Conservation (phyloP, 2,113 vertebrate genomes). For the Lates calcarifer region DNA sequence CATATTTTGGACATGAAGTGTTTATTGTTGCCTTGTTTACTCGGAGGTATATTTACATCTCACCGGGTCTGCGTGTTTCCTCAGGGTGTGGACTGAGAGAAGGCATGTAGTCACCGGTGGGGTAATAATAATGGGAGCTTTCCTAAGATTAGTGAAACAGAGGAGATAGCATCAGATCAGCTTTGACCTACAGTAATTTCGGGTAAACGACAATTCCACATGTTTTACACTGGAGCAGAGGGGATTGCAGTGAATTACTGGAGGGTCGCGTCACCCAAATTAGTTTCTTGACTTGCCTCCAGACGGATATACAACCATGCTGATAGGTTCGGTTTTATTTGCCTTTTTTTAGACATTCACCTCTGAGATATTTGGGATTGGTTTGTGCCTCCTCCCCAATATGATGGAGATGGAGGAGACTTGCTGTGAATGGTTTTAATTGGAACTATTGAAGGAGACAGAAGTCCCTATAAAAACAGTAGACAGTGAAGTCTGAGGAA, state of each 20-base stretch:
- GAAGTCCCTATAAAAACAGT: background rate
- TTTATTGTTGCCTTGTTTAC: constrained; percentile 49
- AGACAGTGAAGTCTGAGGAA: background rate
- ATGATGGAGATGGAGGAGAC: background rate
- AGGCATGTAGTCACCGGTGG: constrained; percentile 69
- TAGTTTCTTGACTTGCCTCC: background rate
- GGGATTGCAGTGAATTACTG: background rate
- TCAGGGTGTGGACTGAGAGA: constrained; percentile 76
- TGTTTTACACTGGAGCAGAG: constrained; percentile 20
- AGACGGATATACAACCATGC: background rate
- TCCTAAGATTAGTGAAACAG: constrained; percentile 70
- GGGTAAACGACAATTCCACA: constrained; percentile 36
- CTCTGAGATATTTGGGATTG: background rate
- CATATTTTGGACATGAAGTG: background rate
- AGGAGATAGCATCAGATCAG: constrained; percentile 35
- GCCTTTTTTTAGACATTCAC: background rate
- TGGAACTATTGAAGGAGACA: background rate
- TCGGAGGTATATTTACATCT: constrained; percentile 33
- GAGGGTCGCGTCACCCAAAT: background rate
- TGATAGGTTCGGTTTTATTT: constrained; percentile 1
- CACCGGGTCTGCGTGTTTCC: constrained; percentile 65
- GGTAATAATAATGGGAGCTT: constrained; percentile 80
- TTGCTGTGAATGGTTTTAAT: background rate
- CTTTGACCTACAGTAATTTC: background rate
- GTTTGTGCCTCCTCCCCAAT: background rate